Evolutionary conservation across 2,797 vertebrate species (phyloP), one percentile per base, ranked within the genome.

Genomic region (Okamejei kenojei): DNA sequence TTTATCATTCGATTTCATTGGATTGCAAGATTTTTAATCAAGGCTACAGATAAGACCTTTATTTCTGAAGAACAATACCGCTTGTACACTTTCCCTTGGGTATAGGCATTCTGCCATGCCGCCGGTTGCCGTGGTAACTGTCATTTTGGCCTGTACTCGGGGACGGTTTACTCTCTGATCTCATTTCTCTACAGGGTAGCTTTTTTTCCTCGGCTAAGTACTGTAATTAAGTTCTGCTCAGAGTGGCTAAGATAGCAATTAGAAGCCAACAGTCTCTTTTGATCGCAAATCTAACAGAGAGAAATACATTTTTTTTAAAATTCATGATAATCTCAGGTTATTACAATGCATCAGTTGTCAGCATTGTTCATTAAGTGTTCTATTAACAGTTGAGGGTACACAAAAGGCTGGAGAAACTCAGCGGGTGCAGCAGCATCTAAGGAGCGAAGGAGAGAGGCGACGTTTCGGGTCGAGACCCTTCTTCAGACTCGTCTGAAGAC

Each of bases 71-170:
- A 45, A 91, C 68, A 45, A 71, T 23, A 15, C 90, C 21, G n/a
- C 5, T 38, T 91, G 61, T 35, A 76, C n/a, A 35, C 26, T 78
- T 38, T 73, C 73, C 58, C 0, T 76, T n/a, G 71, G 38, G 68
- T 38, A 93, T 93, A 68, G 61, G 10, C 2, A 80, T 38, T 61
- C 63, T 79, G 23, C 93, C 11, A 93, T 38, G 71, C 45, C 71
- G 93, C 93, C 76, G 0, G 95, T 95, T 95, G 94, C 94, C 94
- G 94, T 95, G 93, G 94, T 19, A 93, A 95, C 93, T 0, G 45
- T 19, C 90, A 93, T 45, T 21, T 29, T 93, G 93, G 94, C 81
- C 94, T 74, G 93, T 93, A 81, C 93, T 61, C 71, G 91, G 61
- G 86, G 65, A n/a, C 93, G 93, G 93, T 93, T n/a, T 84, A 29